Conservation (phyloP, 2,888 invertebrate genomes). For the Colostygia pectinataria region DNA sequence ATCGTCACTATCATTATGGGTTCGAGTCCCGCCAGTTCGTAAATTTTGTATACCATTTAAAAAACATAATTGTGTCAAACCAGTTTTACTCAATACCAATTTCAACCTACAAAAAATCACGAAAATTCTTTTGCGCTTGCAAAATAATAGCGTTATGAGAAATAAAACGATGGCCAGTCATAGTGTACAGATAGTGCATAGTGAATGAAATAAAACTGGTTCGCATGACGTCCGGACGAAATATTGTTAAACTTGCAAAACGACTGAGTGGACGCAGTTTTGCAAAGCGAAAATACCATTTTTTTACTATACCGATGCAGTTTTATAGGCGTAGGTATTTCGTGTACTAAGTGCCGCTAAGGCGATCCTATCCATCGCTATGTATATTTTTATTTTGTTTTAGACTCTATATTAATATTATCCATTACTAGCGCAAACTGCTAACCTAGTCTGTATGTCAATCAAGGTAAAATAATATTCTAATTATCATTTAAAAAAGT, state of each 20-base stretch:
- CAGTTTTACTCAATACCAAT: conserved; percentile 15
- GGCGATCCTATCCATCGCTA: too few species aligned
- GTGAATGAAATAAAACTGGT: conserved; percentile 31
- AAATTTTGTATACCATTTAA: too few species aligned
- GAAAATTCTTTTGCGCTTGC: conserved; percentile 23
- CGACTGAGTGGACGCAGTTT: conserved; percentile 52
- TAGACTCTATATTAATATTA: too few species aligned
- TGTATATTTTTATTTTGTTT: too few species aligned
- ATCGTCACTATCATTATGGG: background rate
- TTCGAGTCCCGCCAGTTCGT: too few species aligned
- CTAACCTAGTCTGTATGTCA: too few species aligned
- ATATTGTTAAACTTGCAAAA: conserved; percentile 78
- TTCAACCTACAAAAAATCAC: conserved; percentile 10
- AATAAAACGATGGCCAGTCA: conserved; percentile 26
- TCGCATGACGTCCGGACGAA: conserved; percentile 52
- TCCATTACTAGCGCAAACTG: too few species aligned
- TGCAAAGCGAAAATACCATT: conserved; percentile 36
- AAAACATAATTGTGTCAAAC: background rate
- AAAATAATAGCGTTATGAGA: conserved; percentile 30
- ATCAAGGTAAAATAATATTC: too few species aligned
- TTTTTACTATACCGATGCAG: conserved; percentile 22
- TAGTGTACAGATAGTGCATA: conserved; percentile 16
- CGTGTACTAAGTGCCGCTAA: too few species aligned
- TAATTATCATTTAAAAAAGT: too few species aligned
- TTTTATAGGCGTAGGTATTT: conserved; percentile 21